phyloP scores from a whole-genome alignment of 2,888 invertebrate genomes.

The Sphaeridia pumilis region DNA sequence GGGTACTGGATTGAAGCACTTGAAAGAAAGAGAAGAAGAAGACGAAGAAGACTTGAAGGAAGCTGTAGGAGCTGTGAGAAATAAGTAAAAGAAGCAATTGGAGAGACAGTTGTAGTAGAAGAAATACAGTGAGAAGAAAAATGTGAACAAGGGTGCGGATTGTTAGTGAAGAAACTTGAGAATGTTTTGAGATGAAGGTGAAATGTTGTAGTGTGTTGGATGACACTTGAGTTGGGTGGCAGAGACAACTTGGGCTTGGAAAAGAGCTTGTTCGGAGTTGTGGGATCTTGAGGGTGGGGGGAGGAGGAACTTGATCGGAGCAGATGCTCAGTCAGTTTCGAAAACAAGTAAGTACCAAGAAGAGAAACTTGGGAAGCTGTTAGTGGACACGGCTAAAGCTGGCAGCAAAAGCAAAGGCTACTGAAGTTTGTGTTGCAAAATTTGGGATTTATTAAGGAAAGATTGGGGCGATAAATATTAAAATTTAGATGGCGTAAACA shows the following conservation, averaged over 20 bases:
- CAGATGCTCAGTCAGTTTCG: too few species aligned
- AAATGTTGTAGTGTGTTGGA: too few species aligned
- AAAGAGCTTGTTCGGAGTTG: not conserved
- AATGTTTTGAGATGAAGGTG: not conserved
- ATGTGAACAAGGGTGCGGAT: not conserved
- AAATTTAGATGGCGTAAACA: conserved; percentile 27
- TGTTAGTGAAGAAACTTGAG: not conserved
- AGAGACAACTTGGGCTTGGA: not conserved
- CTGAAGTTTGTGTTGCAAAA: too few species aligned
- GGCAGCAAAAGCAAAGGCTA: too few species aligned
- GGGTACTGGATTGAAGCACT: not conserved
- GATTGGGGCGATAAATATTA: too few species aligned
- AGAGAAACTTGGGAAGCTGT: too few species aligned
- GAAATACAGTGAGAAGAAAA: not conserved
- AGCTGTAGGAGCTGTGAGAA: not conserved
- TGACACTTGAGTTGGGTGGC: not conserved
- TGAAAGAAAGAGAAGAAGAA: not conserved
- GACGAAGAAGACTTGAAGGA: not conserved
- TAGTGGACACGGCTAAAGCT: too few species aligned
- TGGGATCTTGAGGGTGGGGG: not conserved
- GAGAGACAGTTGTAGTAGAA: not conserved
- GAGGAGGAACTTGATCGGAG: not conserved
- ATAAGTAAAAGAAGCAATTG: not conserved
- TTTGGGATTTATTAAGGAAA: too few species aligned
- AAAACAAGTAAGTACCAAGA: too few species aligned